A percentile compares a stretch with the other conserved stretches of the same genome.
phyloP scores from a whole-genome alignment of 1,140 invertebrate genomes.

The Drosophila miranda region DNA sequence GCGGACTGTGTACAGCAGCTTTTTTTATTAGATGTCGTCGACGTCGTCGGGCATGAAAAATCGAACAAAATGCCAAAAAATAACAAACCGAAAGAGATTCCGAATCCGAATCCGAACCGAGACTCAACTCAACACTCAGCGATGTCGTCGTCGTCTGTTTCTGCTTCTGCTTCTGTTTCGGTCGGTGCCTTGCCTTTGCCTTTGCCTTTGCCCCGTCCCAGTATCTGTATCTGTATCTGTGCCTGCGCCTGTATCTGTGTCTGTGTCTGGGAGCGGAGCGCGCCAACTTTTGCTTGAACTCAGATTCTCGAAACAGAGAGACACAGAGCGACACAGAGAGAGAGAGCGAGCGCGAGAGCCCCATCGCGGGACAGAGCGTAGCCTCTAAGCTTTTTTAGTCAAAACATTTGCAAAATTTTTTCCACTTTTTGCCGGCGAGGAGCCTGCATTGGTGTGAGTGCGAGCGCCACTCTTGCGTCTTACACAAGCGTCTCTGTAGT shows the following conservation, averaged over 20 bases:
- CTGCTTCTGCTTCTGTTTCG: conserved; percentile 20
- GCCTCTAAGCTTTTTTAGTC: conserved; percentile 77
- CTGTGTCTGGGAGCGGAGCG: conserved; percentile 38
- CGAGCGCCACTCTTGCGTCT: conserved; percentile 16
- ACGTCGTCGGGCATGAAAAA: conserved; percentile 58
- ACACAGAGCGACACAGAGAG: conserved; percentile 1
- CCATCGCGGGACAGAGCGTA: conserved; percentile 9
- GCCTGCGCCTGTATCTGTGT: background rate
- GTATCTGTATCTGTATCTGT: background rate
- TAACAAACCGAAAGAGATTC: conserved; percentile 67
- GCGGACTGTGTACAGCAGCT: conserved; percentile 60
- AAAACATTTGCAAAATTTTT: conserved; percentile 78
- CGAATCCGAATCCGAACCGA: conserved; percentile 59
- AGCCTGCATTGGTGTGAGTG: conserved; percentile 26
- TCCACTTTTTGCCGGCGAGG: conserved; percentile 65
- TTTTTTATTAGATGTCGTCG: conserved; percentile 68
- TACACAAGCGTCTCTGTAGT: conserved; percentile 55
- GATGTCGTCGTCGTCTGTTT: conserved; percentile 32
- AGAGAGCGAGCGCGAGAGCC: conserved; percentile 6
- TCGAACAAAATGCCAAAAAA: conserved; percentile 80
- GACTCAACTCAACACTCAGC: conserved; percentile 58
- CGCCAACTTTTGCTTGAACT: conserved; percentile 66
- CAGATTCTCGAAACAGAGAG: conserved; percentile 27
- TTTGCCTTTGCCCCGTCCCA: conserved; percentile 10
- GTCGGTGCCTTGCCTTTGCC: conserved; percentile 20